phyloP scores from a whole-genome alignment of 2,888 invertebrate genomes.

The Schizotus pectinicornis region DNA sequence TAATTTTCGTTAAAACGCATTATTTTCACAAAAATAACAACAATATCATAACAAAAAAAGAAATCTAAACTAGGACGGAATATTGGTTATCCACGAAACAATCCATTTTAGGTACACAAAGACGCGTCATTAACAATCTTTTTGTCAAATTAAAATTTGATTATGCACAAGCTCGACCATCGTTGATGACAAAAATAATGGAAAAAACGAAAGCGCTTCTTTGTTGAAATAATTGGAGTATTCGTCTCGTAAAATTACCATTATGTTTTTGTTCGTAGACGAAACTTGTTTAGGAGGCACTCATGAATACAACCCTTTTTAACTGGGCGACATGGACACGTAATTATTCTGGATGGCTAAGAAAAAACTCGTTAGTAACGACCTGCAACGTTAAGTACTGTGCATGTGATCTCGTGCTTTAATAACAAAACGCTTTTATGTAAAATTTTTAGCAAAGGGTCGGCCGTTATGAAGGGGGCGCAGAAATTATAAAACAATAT shows the following conservation, averaged over 20 bases:
- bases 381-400: slow-evolving; percentile 2
- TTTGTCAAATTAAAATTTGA: slow-evolving; percentile 17
- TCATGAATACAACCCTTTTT: slow-evolving; percentile 9
- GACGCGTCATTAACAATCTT: slow-evolving; percentile 14
- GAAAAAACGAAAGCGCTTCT: slow-evolving; percentile 11
- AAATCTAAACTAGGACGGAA: no score
- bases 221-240: slow-evolving; percentile 14
- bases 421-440: slow-evolving; percentile 6
- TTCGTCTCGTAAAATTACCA: slow-evolving; percentile 11
- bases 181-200: slow-evolving; percentile 3
- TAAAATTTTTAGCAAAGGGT: not conserved
- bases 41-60: no score
- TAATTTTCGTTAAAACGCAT: no score
- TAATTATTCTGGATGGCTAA: slow-evolving; percentile 4
- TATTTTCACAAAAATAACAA: no score
- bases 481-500: no score
- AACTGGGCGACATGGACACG: not conserved
- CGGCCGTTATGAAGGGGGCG: no score
- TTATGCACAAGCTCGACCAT: slow-evolving; percentile 2
- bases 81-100: no score
- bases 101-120: no score
- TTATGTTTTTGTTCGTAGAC: slow-evolving; percentile 1
- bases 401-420: not conserved
- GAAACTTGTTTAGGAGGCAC: slow-evolving; percentile 4
- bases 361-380: slow-evolving; percentile 9